A percentile compares a stretch with the other conserved stretches of the same genome.
Conservation (phyloP, 30 jellyfish, hydroid and myxozoan genomes). For the Aurelia coerulea region DNA sequence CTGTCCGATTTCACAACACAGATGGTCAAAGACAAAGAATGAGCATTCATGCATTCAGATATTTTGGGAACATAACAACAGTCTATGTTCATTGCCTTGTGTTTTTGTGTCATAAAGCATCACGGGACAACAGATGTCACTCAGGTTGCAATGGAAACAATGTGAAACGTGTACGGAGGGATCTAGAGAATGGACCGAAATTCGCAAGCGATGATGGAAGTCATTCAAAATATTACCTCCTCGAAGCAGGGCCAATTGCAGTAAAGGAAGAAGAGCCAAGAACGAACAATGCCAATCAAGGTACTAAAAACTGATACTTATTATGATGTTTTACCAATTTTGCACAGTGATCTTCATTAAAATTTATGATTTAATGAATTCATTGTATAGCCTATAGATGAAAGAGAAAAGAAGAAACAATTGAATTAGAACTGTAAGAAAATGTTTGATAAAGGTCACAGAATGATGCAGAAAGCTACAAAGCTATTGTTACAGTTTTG, state of each 20-base stretch:
- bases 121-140: conserved; percentile 39
- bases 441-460: too few species aligned
- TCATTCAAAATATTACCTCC: conserved; percentile 10
- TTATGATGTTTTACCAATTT: too few species aligned
- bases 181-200: not conserved
- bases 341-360: too few species aligned
- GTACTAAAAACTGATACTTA: too few species aligned
- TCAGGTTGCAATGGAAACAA: conserved; percentile 72
- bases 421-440: too few species aligned
- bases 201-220: not conserved
- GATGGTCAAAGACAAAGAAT: conserved; percentile 11
- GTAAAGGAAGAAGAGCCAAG: not conserved
- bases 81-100: conserved; percentile 59
- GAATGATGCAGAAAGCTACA: too few species aligned
- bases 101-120: conserved; percentile 45
- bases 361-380: too few species aligned
- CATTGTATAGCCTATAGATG: too few species aligned
- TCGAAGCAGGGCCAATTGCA: conserved; percentile 41
- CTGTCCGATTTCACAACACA: conserved; percentile 28
- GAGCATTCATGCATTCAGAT: conserved; percentile 51
- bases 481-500: too few species aligned
- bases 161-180: conserved; percentile 40
- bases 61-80: conserved; percentile 3
- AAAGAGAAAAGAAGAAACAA: too few species aligned
- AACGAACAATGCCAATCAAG: not conserved